phyloP scores from a whole-genome alignment of 2,113 vertebrate species.

The Myotis brandtii region DNA sequence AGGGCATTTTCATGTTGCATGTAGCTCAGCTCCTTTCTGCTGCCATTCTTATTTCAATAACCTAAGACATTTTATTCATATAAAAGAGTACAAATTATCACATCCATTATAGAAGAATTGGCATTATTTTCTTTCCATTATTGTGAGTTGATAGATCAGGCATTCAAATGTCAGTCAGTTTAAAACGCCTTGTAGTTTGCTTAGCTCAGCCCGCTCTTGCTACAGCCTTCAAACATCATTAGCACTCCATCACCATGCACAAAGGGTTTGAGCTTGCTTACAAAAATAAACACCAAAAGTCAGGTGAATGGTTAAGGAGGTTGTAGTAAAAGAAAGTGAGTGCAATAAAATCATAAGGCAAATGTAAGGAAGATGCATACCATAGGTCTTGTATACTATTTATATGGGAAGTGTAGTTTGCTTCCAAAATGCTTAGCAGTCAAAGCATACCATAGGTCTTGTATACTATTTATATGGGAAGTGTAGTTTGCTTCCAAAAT shows the following conservation, averaged over 20 bases:
- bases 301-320: not conserved
- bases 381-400: not conserved
- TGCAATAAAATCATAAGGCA: not conserved
- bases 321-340: not conserved
- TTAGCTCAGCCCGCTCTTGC: not conserved
- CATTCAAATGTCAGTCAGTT: not conserved
- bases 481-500: not conserved
- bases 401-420: not conserved
- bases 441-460: not conserved
- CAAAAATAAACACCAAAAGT: not conserved
- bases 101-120: conserved; percentile 3
- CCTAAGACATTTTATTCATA: conserved; percentile 28
- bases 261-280: not conserved
- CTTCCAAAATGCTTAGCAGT: not conserved
- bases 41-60: conserved; percentile 68
- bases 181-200: not conserved
- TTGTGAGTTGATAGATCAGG: not conserved
- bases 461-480: not conserved
- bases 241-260: not conserved
- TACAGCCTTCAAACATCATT: not conserved
- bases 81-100: conserved; percentile 50
- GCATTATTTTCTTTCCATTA: conserved; percentile 56
- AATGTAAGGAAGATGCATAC: not conserved
- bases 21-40: not conserved
- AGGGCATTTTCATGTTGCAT: not conserved